A percentile compares a stretch with the other conserved stretches of the same genome.
Conservation (phyloP, 2,888 invertebrate genomes). For the Nemotelus nigrinus region DNA sequence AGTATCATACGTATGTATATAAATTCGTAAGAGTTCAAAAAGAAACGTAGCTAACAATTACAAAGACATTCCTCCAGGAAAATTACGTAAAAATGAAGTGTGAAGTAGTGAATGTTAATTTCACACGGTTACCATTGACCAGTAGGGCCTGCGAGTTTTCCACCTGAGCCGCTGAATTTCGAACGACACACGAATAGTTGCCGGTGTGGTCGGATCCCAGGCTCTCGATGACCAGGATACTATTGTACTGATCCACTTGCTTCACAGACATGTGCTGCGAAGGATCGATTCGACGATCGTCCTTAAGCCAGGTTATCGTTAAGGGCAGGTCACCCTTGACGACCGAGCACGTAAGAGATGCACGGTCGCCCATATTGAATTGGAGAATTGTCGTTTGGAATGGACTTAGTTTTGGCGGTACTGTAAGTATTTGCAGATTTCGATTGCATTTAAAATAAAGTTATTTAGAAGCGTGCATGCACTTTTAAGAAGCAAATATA, state of each 20-base stretch:
- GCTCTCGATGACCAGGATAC: conserved; percentile 80
- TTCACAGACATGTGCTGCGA: conserved; percentile 74
- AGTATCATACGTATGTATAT: conserved; percentile 50
- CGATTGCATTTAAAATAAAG: conserved; percentile 1
- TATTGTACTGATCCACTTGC: conserved; percentile 80
- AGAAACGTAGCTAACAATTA: conserved; percentile 43
- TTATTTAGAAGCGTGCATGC: neutral
- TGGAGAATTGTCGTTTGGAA: conserved; percentile 75
- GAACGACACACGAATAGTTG: conserved; percentile 79
- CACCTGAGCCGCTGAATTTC: conserved; percentile 78
- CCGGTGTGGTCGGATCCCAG: conserved; percentile 80
- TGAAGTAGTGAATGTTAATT: neutral
- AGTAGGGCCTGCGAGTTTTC: conserved; percentile 77
- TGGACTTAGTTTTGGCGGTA: conserved; percentile 81
- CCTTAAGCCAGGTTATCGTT: conserved; percentile 80
- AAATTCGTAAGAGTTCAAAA: conserved; percentile 46
- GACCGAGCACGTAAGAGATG: conserved; percentile 78
- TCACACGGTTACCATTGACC: conserved; percentile 76
- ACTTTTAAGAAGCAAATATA: neutral
- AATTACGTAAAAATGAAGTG: conserved; percentile 29
- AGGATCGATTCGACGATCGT: conserved; percentile 73
- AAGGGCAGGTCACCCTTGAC: conserved; percentile 81
- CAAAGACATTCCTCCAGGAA: conserved; percentile 42
- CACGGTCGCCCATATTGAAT: conserved; percentile 77
- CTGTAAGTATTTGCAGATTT: conserved; percentile 59